Conservation (phyloP, 1,140 invertebrate species). For the Centruroides sculpturatus region DNA sequence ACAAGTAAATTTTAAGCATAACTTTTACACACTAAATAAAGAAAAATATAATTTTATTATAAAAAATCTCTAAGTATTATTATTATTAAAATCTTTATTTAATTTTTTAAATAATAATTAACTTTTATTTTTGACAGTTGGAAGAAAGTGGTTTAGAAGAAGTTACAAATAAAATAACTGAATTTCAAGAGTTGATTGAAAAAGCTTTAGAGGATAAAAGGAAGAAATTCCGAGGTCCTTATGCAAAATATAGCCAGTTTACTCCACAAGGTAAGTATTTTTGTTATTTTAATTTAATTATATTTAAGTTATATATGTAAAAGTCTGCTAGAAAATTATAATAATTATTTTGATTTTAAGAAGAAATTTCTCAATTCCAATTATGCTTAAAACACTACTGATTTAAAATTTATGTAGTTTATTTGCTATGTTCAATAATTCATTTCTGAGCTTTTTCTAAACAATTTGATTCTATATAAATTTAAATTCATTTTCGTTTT, state of each 20-base stretch:
- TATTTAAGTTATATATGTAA: neutral
- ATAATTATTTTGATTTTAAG: neutral
- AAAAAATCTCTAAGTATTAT: neutral
- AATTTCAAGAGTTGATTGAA: slow-evolving; percentile 34
- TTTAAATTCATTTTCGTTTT: too few species aligned
- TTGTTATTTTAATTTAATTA: neutral
- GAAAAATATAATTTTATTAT: neutral
- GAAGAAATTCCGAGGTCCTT: slow-evolving; percentile 39
- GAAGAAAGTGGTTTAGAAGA: slow-evolving; percentile 41
- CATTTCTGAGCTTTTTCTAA: too few species aligned
- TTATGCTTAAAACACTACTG: too few species aligned
- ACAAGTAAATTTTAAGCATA: slow-evolving; percentile 30
- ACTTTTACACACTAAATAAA: neutral
- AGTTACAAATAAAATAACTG: slow-evolving; percentile 26
- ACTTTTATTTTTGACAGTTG: slow-evolving; percentile 32
- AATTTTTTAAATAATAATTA: neutral
- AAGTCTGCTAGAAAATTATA: neutral
- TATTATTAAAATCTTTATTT: neutral
- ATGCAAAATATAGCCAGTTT: slow-evolving; percentile 4
- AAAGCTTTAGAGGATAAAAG: slow-evolving; percentile 45
- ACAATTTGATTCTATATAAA: too few species aligned
- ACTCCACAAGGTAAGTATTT: too few species aligned
- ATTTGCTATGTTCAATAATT: too few species aligned
- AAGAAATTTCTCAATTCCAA: too few species aligned
- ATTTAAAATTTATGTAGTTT: too few species aligned